phyloP scores from a whole-genome alignment of 2,888 invertebrate genomes.

The Acanthopleura granulata region DNA sequence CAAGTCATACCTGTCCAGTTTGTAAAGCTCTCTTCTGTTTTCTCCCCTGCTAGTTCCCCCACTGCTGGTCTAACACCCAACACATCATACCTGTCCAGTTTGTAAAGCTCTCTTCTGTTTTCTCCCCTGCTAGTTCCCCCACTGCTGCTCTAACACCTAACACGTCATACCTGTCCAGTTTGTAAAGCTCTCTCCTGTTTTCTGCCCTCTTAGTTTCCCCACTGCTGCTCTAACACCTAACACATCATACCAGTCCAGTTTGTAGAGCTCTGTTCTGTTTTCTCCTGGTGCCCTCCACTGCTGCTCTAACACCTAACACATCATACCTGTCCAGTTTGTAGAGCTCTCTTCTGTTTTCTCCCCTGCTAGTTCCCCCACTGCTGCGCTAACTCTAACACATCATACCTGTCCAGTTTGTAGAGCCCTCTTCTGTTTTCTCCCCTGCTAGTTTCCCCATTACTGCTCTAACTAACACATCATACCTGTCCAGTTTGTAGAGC shows the following conservation, averaged over 20 bases:
- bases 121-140: slow-evolving; percentile 22
- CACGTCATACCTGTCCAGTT: slow-evolving; percentile 37
- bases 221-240: too few species aligned
- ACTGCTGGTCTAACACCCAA: background rate
- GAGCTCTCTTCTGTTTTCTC: slow-evolving; percentile 37
- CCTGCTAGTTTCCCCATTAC: too few species aligned
- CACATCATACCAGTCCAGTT: slow-evolving; percentile 37
- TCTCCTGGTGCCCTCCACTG: slow-evolving; percentile 24
- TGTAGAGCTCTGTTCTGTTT: slow-evolving; percentile 38
- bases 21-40: slow-evolving; percentile 38
- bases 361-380: background rate
- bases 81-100: slow-evolving; percentile 37
- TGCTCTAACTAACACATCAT: slow-evolving; percentile 4
- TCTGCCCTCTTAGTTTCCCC: too few species aligned
- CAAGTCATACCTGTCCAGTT: slow-evolving; percentile 37
- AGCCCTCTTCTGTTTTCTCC: slow-evolving; percentile 37
- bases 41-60: slow-evolving; percentile 22
- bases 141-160: background rate
- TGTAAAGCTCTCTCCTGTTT: slow-evolving; percentile 38
- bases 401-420: slow-evolving; percentile 41
- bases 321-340: slow-evolving; percentile 41
- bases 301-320: background rate
- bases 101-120: slow-evolving; percentile 37
- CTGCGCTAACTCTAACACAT: background rate
- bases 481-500: slow-evolving; percentile 43